Evolutionary conservation across 64 coral and sea anemone genomes (phyloP), one percentile per base, ranked within the genome.

Genomic region (Actinia equina): DNA sequence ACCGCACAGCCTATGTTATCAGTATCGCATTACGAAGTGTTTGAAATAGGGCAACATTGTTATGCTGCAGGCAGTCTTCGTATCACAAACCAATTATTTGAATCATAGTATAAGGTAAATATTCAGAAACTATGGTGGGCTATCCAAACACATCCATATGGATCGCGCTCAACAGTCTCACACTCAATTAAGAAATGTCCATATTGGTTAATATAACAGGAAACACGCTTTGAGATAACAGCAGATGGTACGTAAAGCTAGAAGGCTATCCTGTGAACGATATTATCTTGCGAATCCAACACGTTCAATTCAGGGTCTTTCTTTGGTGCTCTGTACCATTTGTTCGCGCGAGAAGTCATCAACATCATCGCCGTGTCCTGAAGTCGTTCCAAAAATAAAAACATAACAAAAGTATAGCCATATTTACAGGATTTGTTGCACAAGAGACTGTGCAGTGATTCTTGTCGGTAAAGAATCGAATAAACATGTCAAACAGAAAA

Each of bases 181-280:
- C 69, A 74, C 69, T 74, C 69, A 74, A 74, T 74, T 74, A 74
- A 74, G 26, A 74, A 74, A 74, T 74, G 69, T 74, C 26, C 15
- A 15, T 74, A 4, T 30, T 30, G 26, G 69, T 74, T 74, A 30
- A 74, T 74, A 41, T 3, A 74, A 41, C 25, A 41, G 69, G 69
- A 74, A 74, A 13, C 69, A 74, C 25, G 14, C 69, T 74, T 41
- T 74, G 69, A 30, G 69, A 74, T 74, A 74, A 41, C 69, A 41
- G 23, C 69, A 74, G 27, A 26, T 74, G n/a, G 69, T 25, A 3
- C n/a, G 4, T 11, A 74, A 20, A 65, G 22, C 62, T 23, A 7
- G 62, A 4, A 20, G 15, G 62, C 62, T 65, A 65, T 65, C n/a
- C 46, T 49, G 7, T 49, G 46, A 4, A 60, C 18, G 16, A 5